phyloP scores from a whole-genome alignment of 2,888 invertebrate genomes.

The Autographa gamma region DNA sequence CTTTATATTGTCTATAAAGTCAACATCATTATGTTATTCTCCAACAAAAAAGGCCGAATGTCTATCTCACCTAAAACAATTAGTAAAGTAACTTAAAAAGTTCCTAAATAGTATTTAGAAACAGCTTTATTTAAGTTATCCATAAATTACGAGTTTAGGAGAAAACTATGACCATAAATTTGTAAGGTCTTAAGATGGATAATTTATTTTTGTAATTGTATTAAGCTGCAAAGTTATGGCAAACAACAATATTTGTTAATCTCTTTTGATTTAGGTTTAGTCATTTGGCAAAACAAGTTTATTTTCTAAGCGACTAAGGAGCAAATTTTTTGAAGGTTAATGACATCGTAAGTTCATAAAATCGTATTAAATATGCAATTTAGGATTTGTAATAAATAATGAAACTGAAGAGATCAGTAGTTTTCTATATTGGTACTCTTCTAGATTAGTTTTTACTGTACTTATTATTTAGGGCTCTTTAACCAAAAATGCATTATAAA shows the following conservation, averaged over 20 bases:
- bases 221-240: constrained; percentile 13
- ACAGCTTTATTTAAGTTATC: constrained; percentile 33
- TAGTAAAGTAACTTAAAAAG: constrained; percentile 13
- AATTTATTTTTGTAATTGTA: constrained; percentile 39
- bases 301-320: neutral
- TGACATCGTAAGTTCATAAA: too few species aligned
- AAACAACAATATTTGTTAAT: constrained; percentile 36
- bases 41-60: neutral
- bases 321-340: too few species aligned
- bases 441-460: too few species aligned
- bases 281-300: constrained; percentile 15
- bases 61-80: neutral
- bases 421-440: too few species aligned
- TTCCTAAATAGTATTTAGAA: constrained; percentile 21
- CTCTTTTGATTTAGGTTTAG: constrained; percentile 36
- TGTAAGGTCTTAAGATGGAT: constrained; percentile 27
- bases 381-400: too few species aligned
- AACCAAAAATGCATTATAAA: too few species aligned
- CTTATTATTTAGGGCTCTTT: too few species aligned
- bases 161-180: constrained; percentile 39
- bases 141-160: constrained; percentile 21
- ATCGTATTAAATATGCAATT: too few species aligned
- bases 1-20: neutral
- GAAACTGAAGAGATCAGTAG: too few species aligned
- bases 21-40: neutral